Evolutionary conservation across 2,797 vertebrate genomes (phyloP), one percentile per base, ranked within the genome.

Genomic region (Arrhamphus sclerolepis): DNA sequence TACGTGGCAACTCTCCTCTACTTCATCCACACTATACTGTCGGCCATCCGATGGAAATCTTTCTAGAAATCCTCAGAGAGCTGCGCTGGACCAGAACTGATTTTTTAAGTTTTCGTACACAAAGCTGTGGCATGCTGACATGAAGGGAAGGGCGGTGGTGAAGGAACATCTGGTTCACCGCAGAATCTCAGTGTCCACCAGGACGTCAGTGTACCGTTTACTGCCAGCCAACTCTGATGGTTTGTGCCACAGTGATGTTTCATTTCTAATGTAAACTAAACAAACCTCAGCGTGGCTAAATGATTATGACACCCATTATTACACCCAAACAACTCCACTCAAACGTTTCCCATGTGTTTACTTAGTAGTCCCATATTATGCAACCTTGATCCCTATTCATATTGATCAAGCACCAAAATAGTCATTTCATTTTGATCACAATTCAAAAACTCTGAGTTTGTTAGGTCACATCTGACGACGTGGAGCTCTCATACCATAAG

Each of bases 41-140:
- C 92, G 0, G 92, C 90, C 29, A 57, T 89, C 22, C 61, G 92
- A 7, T 93, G 92, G 92, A 93, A 91, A 22, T 76, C 78, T n/a
- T 92, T 90, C 82, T 92, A 84, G 77, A 65, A 2, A 11, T 2
- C 18, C 19, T n/a, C 22, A 7, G 14, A 0, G 7, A 42, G 16
- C 19, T 1, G 16, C 21, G 1, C 10, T 22, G 11, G 19, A n/a
- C 44, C 55, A 21, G n/a, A 44, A 51, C 17, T 16, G 44, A 44
- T 6, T 41, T 44, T 60, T 34, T 16, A 7, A n/a, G n/a, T 40
- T 18, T 39, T 50, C 50, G 44, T 31, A 28, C 47, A 26, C 57
- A 46, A 46, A 38, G 38, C 44, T n/a, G n/a, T 22, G 24, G 22
- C 53, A 5, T 9, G 1, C 20, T n/a, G 54, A 31, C 10, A 43